Evolutionary conservation across 2,797 vertebrate species (phyloP).

Genomic region (Chaenodraco wilsoni): DNA sequence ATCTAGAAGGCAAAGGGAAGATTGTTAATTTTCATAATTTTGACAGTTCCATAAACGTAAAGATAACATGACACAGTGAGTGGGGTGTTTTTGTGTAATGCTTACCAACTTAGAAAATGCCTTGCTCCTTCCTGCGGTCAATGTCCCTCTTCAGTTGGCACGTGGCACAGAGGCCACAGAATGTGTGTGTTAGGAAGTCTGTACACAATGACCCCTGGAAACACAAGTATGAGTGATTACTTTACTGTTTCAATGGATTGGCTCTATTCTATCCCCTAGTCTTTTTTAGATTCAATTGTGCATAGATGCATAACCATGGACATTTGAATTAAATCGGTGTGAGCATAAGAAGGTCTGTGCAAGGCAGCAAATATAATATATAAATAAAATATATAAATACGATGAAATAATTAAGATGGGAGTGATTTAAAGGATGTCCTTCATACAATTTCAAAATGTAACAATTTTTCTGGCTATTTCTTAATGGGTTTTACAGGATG

Average conservation of each 20-base stretch:
- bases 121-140: conserved; percentile 77
- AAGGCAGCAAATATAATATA: neutral
- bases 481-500: neutral
- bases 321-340: neutral
- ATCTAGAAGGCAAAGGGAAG: conserved; percentile 14
- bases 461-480: neutral
- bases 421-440: neutral
- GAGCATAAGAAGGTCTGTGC: neutral
- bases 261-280: no score
- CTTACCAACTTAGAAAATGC: conserved; percentile 76
- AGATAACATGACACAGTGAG: neutral
- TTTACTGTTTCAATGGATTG: neutral
- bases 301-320: neutral
- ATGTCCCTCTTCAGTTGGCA: conserved; percentile 92
- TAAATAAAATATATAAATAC: no score
- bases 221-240: neutral
- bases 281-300: neutral
- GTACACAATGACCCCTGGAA: conserved; percentile 84
- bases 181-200: conserved; percentile 30
- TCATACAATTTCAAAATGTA: neutral
- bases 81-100: accelerated
- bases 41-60: neutral
- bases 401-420: neutral
- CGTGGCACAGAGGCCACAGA: conserved; percentile 69
- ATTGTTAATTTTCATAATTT: neutral